Base-by-base conservation (phyloP, 2,888 invertebrate genomes). In the Molorchus minor region DNA sequence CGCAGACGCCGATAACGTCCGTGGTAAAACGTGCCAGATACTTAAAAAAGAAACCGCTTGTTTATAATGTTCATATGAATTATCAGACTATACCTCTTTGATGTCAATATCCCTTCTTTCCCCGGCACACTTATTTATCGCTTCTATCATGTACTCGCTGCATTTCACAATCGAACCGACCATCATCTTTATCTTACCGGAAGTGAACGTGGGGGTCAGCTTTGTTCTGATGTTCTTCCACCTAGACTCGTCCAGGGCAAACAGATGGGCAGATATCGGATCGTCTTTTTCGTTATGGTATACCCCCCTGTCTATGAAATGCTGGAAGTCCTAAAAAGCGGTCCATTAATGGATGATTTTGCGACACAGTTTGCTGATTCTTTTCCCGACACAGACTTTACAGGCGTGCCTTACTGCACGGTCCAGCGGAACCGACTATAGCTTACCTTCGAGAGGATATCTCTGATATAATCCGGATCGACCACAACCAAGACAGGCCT, bases 201-300 rank as follows among this genome's bases (percentile, higher is more conserved):
- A 75, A 0, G 81, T 78, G 61, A 82, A 82, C 0, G 85, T 82
- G 0, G 88, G 86, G 0, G 87, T 83, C 68, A 89, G 76, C 64
- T 87, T 87, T 0, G 80, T 63, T 25, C 89, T 80, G 16, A 88
- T 72, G 17, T 78, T 81, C 67, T 83, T 86, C 89, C 90, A 90
- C 16, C 82, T 78, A 10, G 82, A 77, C 0, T 84, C 86, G 35
- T 80, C 80, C 21, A 84, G 69, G 59, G 82, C 79, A 65, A 87
- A 85, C 1, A 88, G 73, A 71, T 85, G 84, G 0, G 80, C 83
- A 0, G 85, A 82, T 16, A 77, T 29, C 0, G 76, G 76, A 56
- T 77, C 76, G 12, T 40, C 49, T 30, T 70, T 65, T 55, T 74
- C 73, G 47, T 75, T 71, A 12, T 64, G 57, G 36, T 72, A 69